Conservation (phyloP, 2,888 invertebrate species). For the Chalcis sispes region DNA sequence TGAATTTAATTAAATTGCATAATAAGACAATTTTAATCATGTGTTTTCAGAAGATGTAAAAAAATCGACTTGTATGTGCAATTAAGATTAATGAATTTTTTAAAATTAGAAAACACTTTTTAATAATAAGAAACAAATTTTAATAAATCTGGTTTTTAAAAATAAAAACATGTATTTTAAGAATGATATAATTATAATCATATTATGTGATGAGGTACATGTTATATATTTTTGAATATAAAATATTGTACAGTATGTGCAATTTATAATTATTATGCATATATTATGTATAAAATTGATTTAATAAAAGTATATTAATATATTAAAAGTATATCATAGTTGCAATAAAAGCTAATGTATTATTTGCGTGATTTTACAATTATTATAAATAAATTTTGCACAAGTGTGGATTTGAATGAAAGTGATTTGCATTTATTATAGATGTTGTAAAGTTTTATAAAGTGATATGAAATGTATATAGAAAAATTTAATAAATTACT, state of each 20-base stretch:
- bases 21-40: slow-evolving; percentile 8
- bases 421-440: slow-evolving; percentile 49
- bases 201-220: slow-evolving; percentile 9
- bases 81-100: slow-evolving; percentile 37
- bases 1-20: slow-evolving; percentile 17
- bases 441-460: slow-evolving; percentile 19
- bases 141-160: slow-evolving; percentile 28
- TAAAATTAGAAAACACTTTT: slow-evolving; percentile 34
- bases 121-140: slow-evolving; percentile 10
- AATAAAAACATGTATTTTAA: slow-evolving; percentile 10
- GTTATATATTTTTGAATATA: slow-evolving; percentile 42
- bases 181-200: slow-evolving; percentile 23
- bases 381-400: slow-evolving; percentile 39
- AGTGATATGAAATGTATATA: slow-evolving; percentile 46
- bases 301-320: slow-evolving; percentile 20
- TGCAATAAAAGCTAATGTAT: slow-evolving; percentile 43
- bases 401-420: slow-evolving; percentile 42
- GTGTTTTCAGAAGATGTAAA: background rate
- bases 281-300: slow-evolving; percentile 45
- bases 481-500: slow-evolving; percentile 51
- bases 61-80: slow-evolving; percentile 26
- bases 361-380: slow-evolving; percentile 33
- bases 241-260: slow-evolving; percentile 38
- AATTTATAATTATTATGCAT: slow-evolving; percentile 48
- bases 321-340: slow-evolving; percentile 17